Conservation (phyloP, 2,113 vertebrate genomes). For the Azemiops feae region DNA sequence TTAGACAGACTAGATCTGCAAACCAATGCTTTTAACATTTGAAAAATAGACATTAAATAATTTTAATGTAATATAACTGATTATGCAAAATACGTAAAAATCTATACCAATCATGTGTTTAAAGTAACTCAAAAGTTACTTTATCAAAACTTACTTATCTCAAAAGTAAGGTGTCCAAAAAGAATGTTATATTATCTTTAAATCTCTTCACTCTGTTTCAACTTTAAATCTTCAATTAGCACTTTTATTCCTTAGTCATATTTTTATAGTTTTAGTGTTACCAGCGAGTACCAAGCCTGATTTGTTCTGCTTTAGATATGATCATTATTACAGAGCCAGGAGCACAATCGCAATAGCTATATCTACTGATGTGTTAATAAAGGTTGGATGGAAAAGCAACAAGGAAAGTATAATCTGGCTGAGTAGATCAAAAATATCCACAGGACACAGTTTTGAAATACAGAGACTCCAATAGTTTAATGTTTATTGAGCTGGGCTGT, state of each 20-base stretch:
- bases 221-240: not conserved
- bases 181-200: not conserved
- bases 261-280: accelerated
- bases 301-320: not conserved
- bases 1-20: not conserved
- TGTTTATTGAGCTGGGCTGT: not conserved
- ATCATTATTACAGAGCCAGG: not conserved
- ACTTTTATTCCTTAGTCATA: not conserved
- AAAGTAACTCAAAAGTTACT: not conserved
- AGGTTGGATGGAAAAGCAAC: not conserved
- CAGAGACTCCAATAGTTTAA: not conserved
- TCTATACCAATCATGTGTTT: not conserved
- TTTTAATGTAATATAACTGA: not conserved
- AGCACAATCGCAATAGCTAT: not conserved
- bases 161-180: not conserved
- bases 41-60: not conserved
- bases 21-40: not conserved
- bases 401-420: not conserved
- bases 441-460: not conserved
- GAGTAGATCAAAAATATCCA: not conserved
- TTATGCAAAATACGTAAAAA: not conserved
- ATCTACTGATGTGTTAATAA: not conserved
- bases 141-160: too few species aligned
- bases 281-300: not conserved
- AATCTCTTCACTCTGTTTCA: not conserved